Evolutionary conservation across 2,797 vertebrate species (phyloP).

Genomic region (Macropus fuliginosus): DNA sequence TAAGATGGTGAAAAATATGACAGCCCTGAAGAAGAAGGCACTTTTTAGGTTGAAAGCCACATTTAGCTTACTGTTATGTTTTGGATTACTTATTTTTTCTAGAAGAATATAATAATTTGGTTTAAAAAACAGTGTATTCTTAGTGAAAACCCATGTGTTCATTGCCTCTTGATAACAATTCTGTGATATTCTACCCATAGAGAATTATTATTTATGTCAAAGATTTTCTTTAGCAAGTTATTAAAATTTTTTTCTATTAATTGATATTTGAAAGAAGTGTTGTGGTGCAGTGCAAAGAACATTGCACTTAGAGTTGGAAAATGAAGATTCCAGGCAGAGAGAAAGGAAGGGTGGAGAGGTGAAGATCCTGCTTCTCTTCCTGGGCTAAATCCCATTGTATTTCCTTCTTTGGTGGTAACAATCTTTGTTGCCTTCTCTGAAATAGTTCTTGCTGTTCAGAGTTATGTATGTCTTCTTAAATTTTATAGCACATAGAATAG

Average conservation of each 20-base stretch:
- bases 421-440: not conserved
- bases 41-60: conserved; percentile 19
- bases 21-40: not conserved
- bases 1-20: not conserved
- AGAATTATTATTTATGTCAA: not conserved
- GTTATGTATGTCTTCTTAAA: not conserved
- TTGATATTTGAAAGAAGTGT: not conserved
- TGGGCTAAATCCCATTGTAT: not conserved
- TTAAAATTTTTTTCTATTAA: not conserved
- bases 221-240: not conserved
- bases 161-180: not conserved
- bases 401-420: not conserved
- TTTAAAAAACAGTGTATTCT: not conserved
- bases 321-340: not conserved
- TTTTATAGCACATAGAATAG: not conserved
- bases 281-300: not conserved
- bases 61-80: conserved; percentile 14
- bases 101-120: not conserved
- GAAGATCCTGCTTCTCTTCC: not conserved
- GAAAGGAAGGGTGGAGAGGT: not conserved
- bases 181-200: not conserved
- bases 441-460: not conserved
- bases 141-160: not conserved
- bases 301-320: not conserved
- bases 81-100: conserved; percentile 38